phyloP scores from a whole-genome alignment of 2,797 vertebrate genomes.

The Scarus forsteni region DNA sequence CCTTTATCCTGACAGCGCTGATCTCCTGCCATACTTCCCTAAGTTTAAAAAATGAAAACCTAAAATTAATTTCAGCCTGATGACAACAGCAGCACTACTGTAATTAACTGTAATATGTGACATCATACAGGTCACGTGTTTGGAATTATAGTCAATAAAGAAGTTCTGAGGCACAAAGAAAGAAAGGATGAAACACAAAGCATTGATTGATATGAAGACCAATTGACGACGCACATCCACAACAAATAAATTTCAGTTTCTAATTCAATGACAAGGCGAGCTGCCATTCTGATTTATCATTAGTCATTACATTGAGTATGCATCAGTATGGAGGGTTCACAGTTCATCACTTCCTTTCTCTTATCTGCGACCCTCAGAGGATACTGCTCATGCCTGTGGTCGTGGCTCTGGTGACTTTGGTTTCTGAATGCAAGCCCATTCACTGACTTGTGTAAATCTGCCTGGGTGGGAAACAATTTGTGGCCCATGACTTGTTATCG shows the following conservation, averaged over 20 bases:
- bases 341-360: conserved; percentile 49
- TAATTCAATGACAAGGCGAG: conserved; percentile 44
- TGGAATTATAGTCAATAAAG: conserved; percentile 1
- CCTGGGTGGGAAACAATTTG: conserved; percentile 71
- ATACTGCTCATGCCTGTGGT: conserved; percentile 75
- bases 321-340: conserved; percentile 43
- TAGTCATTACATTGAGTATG: conserved; percentile 47
- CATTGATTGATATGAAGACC: conserved; percentile 26
- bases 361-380: conserved; percentile 48
- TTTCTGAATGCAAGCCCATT: conserved; percentile 60
- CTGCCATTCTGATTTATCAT: conserved; percentile 47
- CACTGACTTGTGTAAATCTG: conserved; percentile 67
- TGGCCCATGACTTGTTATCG: conserved; percentile 51
- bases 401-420: conserved; percentile 66
- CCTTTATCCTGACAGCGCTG: too few species aligned
- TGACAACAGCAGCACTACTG: too few species aligned
- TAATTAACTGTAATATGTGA: too few species aligned
- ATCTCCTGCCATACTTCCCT: too few species aligned
- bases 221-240: conserved; percentile 15
- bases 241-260: conserved; percentile 33
- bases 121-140: too few species aligned
- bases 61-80: too few species aligned
- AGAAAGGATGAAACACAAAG: conserved; percentile 14
- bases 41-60: too few species aligned
- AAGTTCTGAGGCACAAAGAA: conserved; percentile 1